These are phyloP conservation scores for Harpegnathos saltator DNA, from an alignment of 1,140 invertebrate species.

Conservation along the genomic window DNA sequence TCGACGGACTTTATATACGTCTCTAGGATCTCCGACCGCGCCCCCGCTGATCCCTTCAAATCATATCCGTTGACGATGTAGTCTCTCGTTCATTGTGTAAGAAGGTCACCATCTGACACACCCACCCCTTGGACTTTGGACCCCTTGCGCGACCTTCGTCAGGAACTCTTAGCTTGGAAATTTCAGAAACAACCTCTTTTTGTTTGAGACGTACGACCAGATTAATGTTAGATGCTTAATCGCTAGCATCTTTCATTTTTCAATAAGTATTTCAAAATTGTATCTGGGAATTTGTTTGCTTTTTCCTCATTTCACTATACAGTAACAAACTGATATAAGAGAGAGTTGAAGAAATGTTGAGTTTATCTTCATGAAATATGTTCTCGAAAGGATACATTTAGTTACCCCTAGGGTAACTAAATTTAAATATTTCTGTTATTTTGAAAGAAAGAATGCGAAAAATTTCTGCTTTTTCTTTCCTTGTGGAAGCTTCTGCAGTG, in stretches of 20 bases:
- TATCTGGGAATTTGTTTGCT: background rate
- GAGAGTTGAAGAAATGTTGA: no score
- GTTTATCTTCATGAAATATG: no score
- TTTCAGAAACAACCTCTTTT: slow-evolving; percentile 29
- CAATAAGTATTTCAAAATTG: background rate
- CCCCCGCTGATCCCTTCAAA: slow-evolving; percentile 85
- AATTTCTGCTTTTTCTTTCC: background rate
- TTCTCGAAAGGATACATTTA: background rate
- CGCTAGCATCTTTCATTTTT: background rate
- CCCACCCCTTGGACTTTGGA: slow-evolving; percentile 76
- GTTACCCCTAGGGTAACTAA: no score
- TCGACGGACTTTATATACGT: slow-evolving; percentile 83
- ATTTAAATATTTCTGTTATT: background rate
- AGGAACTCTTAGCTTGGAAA: slow-evolving; percentile 29
- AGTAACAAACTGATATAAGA: background rate
- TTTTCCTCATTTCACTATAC: no score
- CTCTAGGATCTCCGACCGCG: slow-evolving; percentile 82
- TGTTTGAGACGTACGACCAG: background rate
- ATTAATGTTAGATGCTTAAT: slow-evolving; percentile 4
- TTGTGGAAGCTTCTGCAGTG: background rate
- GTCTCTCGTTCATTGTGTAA: slow-evolving; percentile 83
- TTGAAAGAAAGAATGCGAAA: background rate
- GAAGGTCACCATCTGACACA: slow-evolving; percentile 83
- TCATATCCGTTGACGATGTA: slow-evolving; percentile 83
- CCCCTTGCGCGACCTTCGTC: slow-evolving; percentile 66